Conservation (phyloP, 2,113 vertebrate species). For the Myotis yumanensis region DNA sequence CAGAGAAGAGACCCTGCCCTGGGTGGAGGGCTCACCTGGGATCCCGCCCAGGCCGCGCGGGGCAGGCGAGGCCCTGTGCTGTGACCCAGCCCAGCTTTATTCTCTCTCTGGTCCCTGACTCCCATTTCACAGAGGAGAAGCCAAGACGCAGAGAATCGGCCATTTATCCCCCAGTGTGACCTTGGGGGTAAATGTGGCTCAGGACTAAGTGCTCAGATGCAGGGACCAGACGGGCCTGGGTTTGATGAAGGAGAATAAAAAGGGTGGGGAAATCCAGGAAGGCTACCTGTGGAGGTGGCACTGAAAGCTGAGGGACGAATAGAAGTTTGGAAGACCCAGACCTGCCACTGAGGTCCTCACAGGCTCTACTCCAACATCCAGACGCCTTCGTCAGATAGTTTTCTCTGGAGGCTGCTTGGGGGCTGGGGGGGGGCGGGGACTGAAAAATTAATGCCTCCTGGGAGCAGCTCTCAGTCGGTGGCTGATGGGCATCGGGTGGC, state of each 20-base stretch:
- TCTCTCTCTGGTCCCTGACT: no score
- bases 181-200: background rate
- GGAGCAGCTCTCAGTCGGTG: background rate
- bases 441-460: background rate
- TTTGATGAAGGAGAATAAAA: background rate
- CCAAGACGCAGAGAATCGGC: background rate
- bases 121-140: background rate
- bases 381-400: background rate
- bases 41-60: background rate
- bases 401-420: background rate
- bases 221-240: background rate
- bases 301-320: background rate
- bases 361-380: background rate
- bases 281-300: background rate
- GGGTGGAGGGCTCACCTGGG: background rate
- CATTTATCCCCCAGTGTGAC: background rate
- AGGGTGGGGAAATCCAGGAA: background rate
- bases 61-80: background rate
- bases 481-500: background rate
- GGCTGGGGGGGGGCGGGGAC: background rate
- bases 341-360: background rate
- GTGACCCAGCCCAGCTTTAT: background rate
- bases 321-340: background rate
- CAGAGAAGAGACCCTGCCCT: background rate
- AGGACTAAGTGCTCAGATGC: background rate